phyloP scores from a whole-genome alignment of 2,797 vertebrate genomes.

The Vespertilio murinus region DNA sequence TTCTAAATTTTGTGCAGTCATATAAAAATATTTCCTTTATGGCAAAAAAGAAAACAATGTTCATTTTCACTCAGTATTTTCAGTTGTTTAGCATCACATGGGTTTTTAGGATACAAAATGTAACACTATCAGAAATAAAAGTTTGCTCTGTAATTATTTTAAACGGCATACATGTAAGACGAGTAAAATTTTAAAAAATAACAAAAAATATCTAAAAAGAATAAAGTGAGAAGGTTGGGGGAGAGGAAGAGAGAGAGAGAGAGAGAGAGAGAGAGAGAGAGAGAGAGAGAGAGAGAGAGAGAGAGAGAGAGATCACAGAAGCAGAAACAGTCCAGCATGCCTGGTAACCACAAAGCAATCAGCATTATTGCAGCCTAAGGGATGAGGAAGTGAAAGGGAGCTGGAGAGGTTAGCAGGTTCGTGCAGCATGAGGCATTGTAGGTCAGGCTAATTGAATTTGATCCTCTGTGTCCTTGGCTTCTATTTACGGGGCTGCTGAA shows the following conservation, averaged over 20 bases:
- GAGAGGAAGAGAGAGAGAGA: too few relatives aligned
- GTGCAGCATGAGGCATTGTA: fast-evolving
- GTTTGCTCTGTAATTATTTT: not conserved
- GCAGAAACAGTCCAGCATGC: too few relatives aligned
- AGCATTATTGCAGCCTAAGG: fast-evolving
- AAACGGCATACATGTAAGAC: not conserved
- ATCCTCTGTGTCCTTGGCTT: not conserved
- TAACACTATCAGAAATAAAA: not conserved
- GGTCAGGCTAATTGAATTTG: not conserved
- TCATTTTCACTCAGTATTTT: not conserved
- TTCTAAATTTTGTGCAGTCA: not conserved
- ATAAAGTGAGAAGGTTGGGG: not conserved
- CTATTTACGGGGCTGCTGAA: not conserved
- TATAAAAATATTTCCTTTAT: not conserved
- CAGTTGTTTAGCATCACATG: not conserved
- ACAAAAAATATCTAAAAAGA: not conserved
- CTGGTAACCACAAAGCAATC: not conserved
- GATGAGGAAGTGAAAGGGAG: not conserved
- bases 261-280: too few relatives aligned
- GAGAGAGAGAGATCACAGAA: not conserved
- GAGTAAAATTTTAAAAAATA: not conserved
- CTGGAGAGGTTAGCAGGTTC: not conserved
- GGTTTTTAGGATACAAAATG: not conserved
- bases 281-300: too few relatives aligned
- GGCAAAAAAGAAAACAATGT: not conserved